Base-by-base conservation (phyloP, 2,888 invertebrate genomes). In the Ochropleura plecta region DNA sequence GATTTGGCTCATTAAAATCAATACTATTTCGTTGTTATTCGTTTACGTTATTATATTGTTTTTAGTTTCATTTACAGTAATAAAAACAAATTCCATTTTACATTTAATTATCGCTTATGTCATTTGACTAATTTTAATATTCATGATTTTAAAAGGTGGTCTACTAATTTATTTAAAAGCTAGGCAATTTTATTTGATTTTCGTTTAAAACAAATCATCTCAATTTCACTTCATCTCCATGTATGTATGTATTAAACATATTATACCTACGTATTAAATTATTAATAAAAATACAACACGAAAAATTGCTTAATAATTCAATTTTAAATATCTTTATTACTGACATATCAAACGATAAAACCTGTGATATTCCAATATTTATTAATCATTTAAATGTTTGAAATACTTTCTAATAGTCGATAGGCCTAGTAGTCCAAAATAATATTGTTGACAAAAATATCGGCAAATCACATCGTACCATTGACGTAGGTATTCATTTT, bases 381-480 rank as follows among this genome's bases (percentile, higher is more conserved):
- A 78, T 76, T 49, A 63, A 49, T 66, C 42, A 73, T 78, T 63
- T 73, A n/a, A 77, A 77, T 68, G 59, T 16, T 18, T 64, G 9
- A 64, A 51, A 40, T 51, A 83, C 86, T 86, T 87, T 85, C 87
- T 84, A 86, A 77, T 14, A 59, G 63, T 14, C 12, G 14, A 67
- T 2, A n/a, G 48, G 60, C 51, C 18, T 68, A 68, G 57, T 74
- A 57, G 64, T 69, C 49, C 68, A 76, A 53, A 60, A 55, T 42
- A 59, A 77, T 77, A 71, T 63, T 51, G 49, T 73, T 73, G 20
- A 64, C 57, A 74, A 77, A 67, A 74, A 53, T 49, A 67, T 57
- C 53, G 46, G 20, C 73, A 79, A 79, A 55, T 59, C 71, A 63
- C 30, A 55, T 7, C 59, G 10, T 53, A 53, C 16, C 40, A 57